These are phyloP conservation scores for Mesorhabditis spiculigera DNA, from an alignment of 2,888 invertebrate genomes.

Conservation along the genomic window DNA sequence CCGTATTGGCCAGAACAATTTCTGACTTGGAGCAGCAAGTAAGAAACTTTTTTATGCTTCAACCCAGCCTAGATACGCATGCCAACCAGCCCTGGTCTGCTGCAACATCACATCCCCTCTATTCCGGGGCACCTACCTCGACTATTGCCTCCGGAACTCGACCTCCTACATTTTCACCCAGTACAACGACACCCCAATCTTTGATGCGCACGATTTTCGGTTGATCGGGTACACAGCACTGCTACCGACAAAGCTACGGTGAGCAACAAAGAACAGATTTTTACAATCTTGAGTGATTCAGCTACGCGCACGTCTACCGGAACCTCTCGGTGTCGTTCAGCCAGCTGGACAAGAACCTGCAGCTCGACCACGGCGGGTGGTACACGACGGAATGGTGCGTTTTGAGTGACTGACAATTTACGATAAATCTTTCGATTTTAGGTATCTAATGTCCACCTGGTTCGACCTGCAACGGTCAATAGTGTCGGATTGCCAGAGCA, in stretches of 20 bases:
- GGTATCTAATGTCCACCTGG: conserved; percentile 41
- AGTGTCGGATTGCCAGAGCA: conserved; percentile 46
- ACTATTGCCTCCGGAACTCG: conserved; percentile 43
- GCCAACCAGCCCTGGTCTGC: conserved; percentile 27
- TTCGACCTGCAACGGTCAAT: conserved; percentile 53
- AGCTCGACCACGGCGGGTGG: conserved; percentile 31
- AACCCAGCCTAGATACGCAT: neutral
- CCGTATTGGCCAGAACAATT: conserved; percentile 55
- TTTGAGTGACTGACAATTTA: no score
- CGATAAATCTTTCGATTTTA: neutral
- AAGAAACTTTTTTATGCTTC: conserved; percentile 17
- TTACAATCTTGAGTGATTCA: conserved; percentile 15
- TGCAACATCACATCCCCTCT: conserved; percentile 30
- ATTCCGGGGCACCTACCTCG: conserved; percentile 30
- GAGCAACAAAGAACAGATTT: neutral
- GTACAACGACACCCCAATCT: conserved; percentile 57
- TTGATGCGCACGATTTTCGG: conserved; percentile 46
- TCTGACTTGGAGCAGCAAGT: conserved; percentile 36
- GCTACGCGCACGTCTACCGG: conserved; percentile 49
- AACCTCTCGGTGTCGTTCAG: conserved; percentile 41
- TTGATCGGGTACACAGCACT: conserved; percentile 55
- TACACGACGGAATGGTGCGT: conserved; percentile 54
- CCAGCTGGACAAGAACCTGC: conserved; percentile 28
- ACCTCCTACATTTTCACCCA: conserved; percentile 47
- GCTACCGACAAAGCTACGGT: conserved; percentile 36